Conservation (phyloP, 1,140 invertebrate genomes). For the Heterodera schachtii region DNA sequence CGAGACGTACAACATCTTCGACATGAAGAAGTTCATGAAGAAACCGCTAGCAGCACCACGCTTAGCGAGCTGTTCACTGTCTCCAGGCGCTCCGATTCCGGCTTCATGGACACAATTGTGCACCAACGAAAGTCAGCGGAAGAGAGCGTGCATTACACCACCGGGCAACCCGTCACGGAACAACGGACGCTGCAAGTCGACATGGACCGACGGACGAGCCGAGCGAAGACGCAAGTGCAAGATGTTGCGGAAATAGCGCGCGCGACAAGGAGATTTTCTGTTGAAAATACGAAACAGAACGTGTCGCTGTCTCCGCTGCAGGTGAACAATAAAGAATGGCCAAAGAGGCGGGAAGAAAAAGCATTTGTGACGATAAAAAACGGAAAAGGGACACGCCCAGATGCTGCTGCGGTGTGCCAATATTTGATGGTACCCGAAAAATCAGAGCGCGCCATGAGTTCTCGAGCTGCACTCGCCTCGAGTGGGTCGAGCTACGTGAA, state of each 20-base stretch:
- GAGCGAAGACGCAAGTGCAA: background rate
- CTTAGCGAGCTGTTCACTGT: slow-evolving; percentile 7
- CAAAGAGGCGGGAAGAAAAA: no score
- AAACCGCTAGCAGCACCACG: background rate
- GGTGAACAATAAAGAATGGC: background rate
- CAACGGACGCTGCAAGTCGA: background rate
- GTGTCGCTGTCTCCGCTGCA: background rate
- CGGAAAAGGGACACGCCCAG: no score
- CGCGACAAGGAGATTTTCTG: background rate
- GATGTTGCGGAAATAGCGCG: background rate
- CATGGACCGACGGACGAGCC: background rate
- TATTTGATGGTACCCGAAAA: background rate
- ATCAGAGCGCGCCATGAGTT: background rate
- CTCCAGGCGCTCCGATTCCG: background rate
- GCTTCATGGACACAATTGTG: slow-evolving; percentile 4
- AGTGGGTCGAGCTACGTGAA: background rate
- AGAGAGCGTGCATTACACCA: background rate
- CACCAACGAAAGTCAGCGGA: background rate
- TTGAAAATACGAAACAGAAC: background rate
- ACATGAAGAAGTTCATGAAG: background rate
- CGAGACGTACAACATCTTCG: background rate
- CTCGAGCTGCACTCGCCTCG: background rate
- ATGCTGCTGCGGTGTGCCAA: background rate
- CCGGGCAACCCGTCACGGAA: background rate
- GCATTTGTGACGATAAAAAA: background rate